phyloP scores from a whole-genome alignment of 2,888 invertebrate species.

The Hetaerina titia region DNA sequence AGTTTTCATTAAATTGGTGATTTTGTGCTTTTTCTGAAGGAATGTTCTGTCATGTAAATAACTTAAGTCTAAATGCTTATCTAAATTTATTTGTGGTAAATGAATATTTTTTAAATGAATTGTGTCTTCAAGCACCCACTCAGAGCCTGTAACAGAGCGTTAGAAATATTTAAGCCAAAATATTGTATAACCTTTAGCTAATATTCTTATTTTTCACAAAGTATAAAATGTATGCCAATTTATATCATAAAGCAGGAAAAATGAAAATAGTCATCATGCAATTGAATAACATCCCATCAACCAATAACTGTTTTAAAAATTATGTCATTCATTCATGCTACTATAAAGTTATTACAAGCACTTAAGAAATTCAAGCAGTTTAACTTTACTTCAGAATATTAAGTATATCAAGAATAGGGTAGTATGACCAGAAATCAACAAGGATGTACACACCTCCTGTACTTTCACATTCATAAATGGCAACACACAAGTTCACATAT shows the following conservation, averaged over 20 bases:
- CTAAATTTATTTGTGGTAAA: conserved; percentile 82
- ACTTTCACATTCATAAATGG: conserved; percentile 99
- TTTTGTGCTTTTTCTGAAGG: conserved; percentile 85
- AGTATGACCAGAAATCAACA: not conserved
- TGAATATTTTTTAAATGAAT: conserved; percentile 96
- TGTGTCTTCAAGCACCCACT: conserved; percentile 96
- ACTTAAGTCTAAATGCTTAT: conserved; percentile 68
- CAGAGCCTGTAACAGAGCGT: conserved; percentile 76
- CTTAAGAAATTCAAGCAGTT: no score
- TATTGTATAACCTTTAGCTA: not conserved
- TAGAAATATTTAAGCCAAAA: not conserved
- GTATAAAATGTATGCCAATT: no score
- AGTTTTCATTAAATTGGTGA: conserved; percentile 89
- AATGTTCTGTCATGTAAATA: conserved; percentile 86
- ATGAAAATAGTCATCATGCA: not conserved
- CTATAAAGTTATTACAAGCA: no score
- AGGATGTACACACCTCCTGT: conserved; percentile 86
- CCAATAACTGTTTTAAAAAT: no score
- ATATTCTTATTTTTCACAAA: no score
- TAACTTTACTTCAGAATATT: no score
- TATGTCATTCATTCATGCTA: no score
- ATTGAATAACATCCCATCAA: no score
- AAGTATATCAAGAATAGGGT: no score
- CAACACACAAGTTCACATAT: conserved; percentile 94
- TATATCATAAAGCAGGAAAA: not conserved